Evolutionary conservation across 2,113 vertebrate species (phyloP), one percentile per base, ranked within the genome.

Genomic region (Emberiza fucata): DNA sequence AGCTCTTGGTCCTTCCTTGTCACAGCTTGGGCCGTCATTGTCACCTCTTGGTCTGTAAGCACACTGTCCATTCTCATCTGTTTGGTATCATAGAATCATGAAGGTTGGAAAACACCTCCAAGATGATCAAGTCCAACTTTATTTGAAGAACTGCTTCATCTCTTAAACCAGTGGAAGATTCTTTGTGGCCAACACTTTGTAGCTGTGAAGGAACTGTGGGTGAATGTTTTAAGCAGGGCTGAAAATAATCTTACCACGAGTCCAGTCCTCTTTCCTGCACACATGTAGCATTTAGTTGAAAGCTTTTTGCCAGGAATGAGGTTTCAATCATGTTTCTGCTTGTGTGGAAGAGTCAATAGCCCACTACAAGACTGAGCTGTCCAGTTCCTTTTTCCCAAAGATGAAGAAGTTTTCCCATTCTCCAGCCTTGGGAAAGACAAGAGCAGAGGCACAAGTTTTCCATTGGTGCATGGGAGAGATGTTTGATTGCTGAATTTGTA

Each of bases 41-140:
- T 39, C 64, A 5, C 13, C 8, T 61, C 69, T 53, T 25, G n/a
- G 14, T 54, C 29, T 80, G 25, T 45, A 19, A 44, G 14, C 35
- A 21, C 21, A 0, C 25, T 14, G 44, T 57, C 31, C 24, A 0
- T 3, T 2, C 50, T 82, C 27, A 3, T 72, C 59, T 42, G 0
- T 61, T 35, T 56, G 50, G 35, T 63, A 9, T 35, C 8, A 35
- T 14, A 50, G 31, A 42, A 21, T 28, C 22, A 22, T 42, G 42
- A 17, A 63, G 14, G 42, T 14, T 56, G 35, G 40, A 70, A 63
- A 37, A 42, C 35, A 42, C 48, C 17, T 63, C 56, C 27, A 21
- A 70, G 48, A 37, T 37, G 17, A 42, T 82, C 14, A 28, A 42
- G 18, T 25, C 31, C 17, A 56, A 48, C 48, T 27, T 63, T 48